Percentiles rank a stretch among this genome's conserved stretches.
Conservation (phyloP, 1,140 invertebrate species). For the Neuroterus valhalla region DNA sequence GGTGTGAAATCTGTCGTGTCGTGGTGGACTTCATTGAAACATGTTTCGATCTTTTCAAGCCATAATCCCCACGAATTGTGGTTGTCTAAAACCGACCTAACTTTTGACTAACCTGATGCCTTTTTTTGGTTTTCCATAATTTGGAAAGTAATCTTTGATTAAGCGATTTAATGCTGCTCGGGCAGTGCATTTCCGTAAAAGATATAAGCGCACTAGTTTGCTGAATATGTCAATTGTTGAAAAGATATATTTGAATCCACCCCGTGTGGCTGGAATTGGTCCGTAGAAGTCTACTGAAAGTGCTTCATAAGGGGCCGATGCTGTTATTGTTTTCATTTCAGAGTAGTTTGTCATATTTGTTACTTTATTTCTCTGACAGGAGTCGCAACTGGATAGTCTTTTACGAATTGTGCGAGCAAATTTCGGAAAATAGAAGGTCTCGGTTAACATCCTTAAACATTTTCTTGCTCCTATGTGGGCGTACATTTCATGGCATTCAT, state of each 20-base stretch:
- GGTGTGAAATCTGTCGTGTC: conserved; percentile 41
- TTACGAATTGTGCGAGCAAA: conserved; percentile 42
- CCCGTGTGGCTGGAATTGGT: conserved; percentile 49
- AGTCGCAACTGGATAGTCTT: conserved; percentile 48
- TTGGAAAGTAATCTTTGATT: conserved; percentile 19
- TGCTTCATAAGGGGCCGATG: conserved; percentile 50
- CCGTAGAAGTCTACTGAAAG: conserved; percentile 61
- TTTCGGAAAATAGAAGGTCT: conserved; percentile 50
- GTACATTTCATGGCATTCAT: no score
- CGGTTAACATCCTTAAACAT: conserved; percentile 49
- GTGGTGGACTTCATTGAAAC: conserved; percentile 38
- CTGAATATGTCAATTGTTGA: conserved; percentile 44
- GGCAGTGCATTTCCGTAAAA: not conserved
- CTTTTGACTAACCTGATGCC: conserved; percentile 36
- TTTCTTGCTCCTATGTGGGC: conserved; percentile 57
- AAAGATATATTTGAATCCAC: conserved; percentile 53
- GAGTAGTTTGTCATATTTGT: conserved; percentile 11
- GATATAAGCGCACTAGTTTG: conserved; percentile 27
- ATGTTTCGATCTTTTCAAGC: conserved; percentile 6
- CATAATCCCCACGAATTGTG: conserved; percentile 32
- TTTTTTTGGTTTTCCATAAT: conserved; percentile 30
- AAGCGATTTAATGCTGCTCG: not conserved
- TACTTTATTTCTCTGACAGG: conserved; percentile 46
- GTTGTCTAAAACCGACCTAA: conserved; percentile 31
- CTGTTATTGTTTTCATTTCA: conserved; percentile 38